Evolutionary conservation across 1,140 invertebrate species (phyloP).

Genomic region (Leguminivora glycinivorella): DNA sequence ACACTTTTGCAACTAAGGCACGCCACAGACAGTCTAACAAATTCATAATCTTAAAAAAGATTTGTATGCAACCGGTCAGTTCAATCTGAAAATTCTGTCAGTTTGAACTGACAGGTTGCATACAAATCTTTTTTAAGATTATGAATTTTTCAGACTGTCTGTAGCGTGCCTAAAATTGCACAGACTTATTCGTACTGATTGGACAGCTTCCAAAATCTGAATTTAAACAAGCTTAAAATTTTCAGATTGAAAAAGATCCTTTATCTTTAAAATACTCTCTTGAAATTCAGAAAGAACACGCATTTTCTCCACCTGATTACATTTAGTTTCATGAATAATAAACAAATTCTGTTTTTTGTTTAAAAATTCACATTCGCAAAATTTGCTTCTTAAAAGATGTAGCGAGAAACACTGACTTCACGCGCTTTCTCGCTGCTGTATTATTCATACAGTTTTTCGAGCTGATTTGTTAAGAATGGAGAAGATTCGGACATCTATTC

Average conservation of each 20-base stretch:
- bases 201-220: not conserved
- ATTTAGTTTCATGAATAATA: slow-evolving; percentile 4
- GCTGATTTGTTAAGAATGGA: not conserved
- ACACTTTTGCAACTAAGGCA: too few relatives aligned
- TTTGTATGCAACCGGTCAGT: too few relatives aligned
- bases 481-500: not conserved
- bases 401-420: not conserved
- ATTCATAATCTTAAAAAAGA: too few relatives aligned
- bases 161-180: too few relatives aligned
- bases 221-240: not conserved
- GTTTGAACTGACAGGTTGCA: too few relatives aligned
- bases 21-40: too few relatives aligned
- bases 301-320: not conserved
- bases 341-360: not conserved
- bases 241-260: not conserved
- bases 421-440: not conserved
- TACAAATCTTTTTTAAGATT: too few relatives aligned
- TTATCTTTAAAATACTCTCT: not conserved
- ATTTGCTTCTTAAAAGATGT: not conserved
- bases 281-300: not conserved
- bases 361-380: slow-evolving; percentile 2
- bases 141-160: too few relatives aligned
- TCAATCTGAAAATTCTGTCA: too few relatives aligned
- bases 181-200: not conserved
- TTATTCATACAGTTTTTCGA: not conserved